A percentile compares a stretch with the other conserved stretches of the same genome.
Evolutionary conservation across 2,797 vertebrate genomes (phyloP).

Genomic region (Tenualosa ilisha): DNA sequence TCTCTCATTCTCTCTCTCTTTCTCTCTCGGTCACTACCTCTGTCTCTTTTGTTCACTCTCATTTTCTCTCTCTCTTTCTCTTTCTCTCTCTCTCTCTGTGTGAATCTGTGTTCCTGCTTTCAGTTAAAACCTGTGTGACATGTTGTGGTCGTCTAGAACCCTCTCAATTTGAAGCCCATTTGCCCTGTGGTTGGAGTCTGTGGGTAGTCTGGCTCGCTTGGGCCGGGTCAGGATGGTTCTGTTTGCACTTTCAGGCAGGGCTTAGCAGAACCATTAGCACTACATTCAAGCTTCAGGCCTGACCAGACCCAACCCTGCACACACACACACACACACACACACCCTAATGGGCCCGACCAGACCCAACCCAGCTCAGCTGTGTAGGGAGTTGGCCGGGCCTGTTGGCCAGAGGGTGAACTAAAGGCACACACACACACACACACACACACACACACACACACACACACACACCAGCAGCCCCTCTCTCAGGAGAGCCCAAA

Average conservation of each 20-base stretch:
- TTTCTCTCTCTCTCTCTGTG: background rate
- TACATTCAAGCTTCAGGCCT: background rate
- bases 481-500: too few species aligned
- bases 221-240: background rate
- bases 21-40: conserved; percentile 7
- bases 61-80: background rate
- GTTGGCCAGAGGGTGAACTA: too few species aligned
- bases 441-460: background rate
- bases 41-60: conserved; percentile 2
- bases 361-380: background rate
- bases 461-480: background rate
- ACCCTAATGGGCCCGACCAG: background rate
- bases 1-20: background rate
- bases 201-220: background rate
- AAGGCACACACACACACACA: background rate
- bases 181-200: background rate
- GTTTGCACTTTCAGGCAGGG: background rate
- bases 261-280: background rate
- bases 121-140: background rate
- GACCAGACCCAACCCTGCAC: background rate
- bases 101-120: background rate
- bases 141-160: background rate
- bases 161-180: background rate
- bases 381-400: too few species aligned
- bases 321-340: background rate